Base-by-base conservation (phyloP, 2,797 vertebrate genomes). In the Mareca penelope region DNA sequence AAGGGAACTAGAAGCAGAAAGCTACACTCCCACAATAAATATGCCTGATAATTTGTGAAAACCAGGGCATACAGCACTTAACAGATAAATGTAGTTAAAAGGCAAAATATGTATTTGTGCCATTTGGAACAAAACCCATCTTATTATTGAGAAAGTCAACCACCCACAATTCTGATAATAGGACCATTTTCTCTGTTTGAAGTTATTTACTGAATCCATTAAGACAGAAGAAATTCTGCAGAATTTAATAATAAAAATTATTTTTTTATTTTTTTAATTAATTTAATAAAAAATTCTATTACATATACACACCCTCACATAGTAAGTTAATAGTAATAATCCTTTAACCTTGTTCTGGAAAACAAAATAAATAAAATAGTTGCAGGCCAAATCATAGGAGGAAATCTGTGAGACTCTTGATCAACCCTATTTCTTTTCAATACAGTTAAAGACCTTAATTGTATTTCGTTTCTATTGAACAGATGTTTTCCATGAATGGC, bases 11-110 rank as follows among this genome's bases (percentile, higher is more conserved):
- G 75, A 94, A 95, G 71, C 57, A 85, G 76, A 95, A 82, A 96
- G n/a, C 24, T 90, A 63, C 37, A 72, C 75, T 94, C 83, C 77
- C 44, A 96, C 86, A 90, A n/a, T 48, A 93, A 89, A 89, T 92
- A 91, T 83, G 88, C 55, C 65, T 89, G 40, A 50, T 29, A 92
- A 59, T 87, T 95, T 96, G 61, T 88, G 79, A 93, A 93, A 92
- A 64, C 19, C 57, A 80, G 57, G 33, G 60, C 1, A 0, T 81
- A 68, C 19, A 77, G 53, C 71, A 90, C 48, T 73, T 71, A 68
- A 68, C 0, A 0, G 50, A 73, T 86, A 89, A 67, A 85, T 73
- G 60, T 60, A 18, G 53, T 75, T 57, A 78, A 88, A 91, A 93
- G 40, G 11, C 35, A 83, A 68, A 87, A 80, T 71, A 80, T 59